Conservation (phyloP, 2,888 invertebrate species). For the Caenorhabditis zanzibari region DNA sequence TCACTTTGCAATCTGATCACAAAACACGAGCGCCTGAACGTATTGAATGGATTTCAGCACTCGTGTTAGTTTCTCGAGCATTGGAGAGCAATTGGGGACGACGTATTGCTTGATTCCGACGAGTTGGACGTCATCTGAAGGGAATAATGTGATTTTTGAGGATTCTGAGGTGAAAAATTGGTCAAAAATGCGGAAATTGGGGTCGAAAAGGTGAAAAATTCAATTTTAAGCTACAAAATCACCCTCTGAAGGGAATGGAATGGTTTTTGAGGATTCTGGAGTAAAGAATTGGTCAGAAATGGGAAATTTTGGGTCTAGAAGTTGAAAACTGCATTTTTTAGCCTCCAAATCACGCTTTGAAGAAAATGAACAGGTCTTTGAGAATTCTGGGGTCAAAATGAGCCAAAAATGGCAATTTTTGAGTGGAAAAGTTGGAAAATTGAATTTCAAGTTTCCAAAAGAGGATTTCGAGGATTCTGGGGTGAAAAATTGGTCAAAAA, state of each 20-base stretch:
- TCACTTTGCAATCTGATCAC: conserved; percentile 90
- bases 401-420: no score
- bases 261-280: background rate
- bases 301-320: background rate
- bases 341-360: no score
- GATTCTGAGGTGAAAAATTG: background rate
- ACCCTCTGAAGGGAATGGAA: conserved; percentile 84
- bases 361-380: no score
- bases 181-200: background rate
- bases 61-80: conserved; percentile 78
- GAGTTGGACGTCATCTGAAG: conserved; percentile 86
- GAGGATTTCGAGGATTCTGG: background rate
- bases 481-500: background rate
- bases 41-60: conserved; percentile 89
- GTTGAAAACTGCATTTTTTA: background rate
- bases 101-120: conserved; percentile 84
- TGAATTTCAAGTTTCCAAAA: no score
- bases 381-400: no score
- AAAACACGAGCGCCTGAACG: conserved; percentile 94
- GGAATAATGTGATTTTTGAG: background rate
- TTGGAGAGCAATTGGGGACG: conserved; percentile 51
- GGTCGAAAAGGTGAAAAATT: background rate
- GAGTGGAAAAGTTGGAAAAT: no score
- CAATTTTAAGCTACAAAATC: conserved; percentile 79
- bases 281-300: background rate